Conservation (phyloP, 2,888 invertebrate species). For the Dryadula phaetusa region DNA sequence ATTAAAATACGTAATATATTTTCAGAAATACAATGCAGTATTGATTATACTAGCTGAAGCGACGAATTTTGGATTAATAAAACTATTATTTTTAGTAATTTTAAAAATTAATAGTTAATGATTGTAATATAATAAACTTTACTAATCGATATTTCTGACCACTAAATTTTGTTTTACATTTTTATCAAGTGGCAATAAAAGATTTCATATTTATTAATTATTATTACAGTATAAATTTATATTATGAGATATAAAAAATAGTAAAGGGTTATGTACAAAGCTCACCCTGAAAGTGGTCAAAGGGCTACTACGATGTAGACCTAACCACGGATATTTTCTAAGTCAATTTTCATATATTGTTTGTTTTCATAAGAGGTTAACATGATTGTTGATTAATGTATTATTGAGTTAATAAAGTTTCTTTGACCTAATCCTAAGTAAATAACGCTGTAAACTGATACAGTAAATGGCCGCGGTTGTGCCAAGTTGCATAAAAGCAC, state of each 20-base stretch:
- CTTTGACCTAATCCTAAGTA: conserved; percentile 44
- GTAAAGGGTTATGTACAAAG: background rate
- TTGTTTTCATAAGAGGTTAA: conserved; percentile 50
- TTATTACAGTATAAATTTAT: too few species aligned
- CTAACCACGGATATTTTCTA: background rate
- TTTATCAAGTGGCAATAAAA: too few species aligned
- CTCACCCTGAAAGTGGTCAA: background rate
- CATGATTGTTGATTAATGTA: conserved; percentile 38
- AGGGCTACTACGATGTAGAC: background rate
- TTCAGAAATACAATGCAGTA: background rate
- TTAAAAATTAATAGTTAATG: too few species aligned
- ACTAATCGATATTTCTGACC: too few species aligned
- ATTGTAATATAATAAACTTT: too few species aligned
- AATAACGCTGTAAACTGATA: conserved; percentile 43
- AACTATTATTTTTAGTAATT: too few species aligned
- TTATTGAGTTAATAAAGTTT: conserved; percentile 40
- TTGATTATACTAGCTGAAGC: too few species aligned
- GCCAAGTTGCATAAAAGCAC: conserved; percentile 40
- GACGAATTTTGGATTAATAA: too few species aligned
- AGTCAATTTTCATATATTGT: background rate
- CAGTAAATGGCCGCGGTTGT: conserved; percentile 29
- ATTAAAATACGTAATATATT: background rate
- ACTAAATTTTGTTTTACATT: too few species aligned
- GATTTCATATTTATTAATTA: too few species aligned
- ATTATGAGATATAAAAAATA: background rate